Base-by-base conservation (phyloP, 1,140 invertebrate species). In the Tribolium castaneum region DNA sequence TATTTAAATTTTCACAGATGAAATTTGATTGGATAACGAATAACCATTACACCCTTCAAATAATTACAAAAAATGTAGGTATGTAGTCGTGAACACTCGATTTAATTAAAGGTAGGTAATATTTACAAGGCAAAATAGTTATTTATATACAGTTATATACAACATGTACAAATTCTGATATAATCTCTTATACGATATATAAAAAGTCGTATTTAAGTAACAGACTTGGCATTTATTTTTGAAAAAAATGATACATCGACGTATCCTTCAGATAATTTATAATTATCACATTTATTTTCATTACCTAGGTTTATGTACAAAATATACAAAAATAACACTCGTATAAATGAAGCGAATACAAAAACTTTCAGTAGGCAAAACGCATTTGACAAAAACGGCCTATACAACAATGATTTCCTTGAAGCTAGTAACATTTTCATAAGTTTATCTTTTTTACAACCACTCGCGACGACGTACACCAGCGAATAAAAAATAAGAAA, bases 201-300 rank as follows among this genome's bases (percentile, higher is more conserved):
- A 52, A 54, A 72, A 54, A 74, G 30, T 54, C 30, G 71, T 74
- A 51, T 74, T 52, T 56, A 66, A 66, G 25, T 56, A 75, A 56
- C 72, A 56, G 52, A 56, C 51, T 56, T 56, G 52, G 72, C 50
- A 45, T 75, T 30, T 75, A 59, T 25, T 52, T 39, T 56, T 59
- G 13, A 59, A 59, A 45, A 10, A 56, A 56, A 14, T 22, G 50
- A 56, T 59, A 75, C 25, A 56, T 7, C 12, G 30, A 34, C 12
- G 35, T 75, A 56, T 56, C 51, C 10, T 73, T 10, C 39, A 59
- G 51, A 54, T 56, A 56, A 54, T 56, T 54, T 35, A 75, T 39
- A 75, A 75, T 56, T 75, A 75, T 75, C 72, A 75, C 72, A 75
- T 75, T 75, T 75, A 75, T 52, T 74, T 74, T 54, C 25, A 54